Evolutionary conservation across 1,140 invertebrate genomes (phyloP).

Genomic region (Caenorhabditis briggsae): DNA sequence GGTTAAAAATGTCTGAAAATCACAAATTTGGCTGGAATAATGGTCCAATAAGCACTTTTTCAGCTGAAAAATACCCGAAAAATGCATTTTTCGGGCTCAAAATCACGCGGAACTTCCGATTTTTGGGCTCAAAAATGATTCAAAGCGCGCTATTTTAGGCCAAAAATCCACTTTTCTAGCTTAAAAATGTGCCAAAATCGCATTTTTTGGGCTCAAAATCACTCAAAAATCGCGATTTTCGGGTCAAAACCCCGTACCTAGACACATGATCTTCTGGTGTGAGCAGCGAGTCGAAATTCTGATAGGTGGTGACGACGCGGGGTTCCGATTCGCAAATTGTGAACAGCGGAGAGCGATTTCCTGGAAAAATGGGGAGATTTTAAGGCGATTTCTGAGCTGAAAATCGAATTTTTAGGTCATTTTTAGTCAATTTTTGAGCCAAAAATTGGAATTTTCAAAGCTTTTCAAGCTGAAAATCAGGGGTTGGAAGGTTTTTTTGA

Average conservation of each 20-base stretch:
- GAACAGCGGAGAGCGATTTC: slow-evolving; percentile 74
- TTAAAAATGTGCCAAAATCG: too few species aligned
- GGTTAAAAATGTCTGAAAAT: not conserved
- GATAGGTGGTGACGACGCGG: slow-evolving; percentile 72
- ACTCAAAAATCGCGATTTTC: too few species aligned
- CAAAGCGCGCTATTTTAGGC: too few species aligned
- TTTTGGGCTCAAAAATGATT: too few species aligned
- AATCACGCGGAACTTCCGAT: too few species aligned
- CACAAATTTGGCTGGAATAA: too few species aligned
- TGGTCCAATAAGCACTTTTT: too few species aligned
- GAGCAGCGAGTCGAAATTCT: slow-evolving; percentile 77
- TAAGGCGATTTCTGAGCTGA: not conserved
- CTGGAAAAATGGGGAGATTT: slow-evolving; percentile 37
- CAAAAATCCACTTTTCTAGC: too few species aligned
- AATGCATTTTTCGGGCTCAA: too few species aligned
- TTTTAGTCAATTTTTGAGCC: not conserved
- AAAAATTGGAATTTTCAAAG: not conserved
- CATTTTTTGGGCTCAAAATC: too few species aligned
- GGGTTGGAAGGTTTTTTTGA: not conserved
- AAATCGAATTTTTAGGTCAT: too few species aligned
- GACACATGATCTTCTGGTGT: slow-evolving; percentile 76
- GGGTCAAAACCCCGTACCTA: slow-evolving; percentile 52
- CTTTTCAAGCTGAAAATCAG: not conserved
- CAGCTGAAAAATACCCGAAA: not conserved
- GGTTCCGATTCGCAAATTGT: slow-evolving; percentile 73